A percentile compares a stretch with the other conserved stretches of the same genome.
These are phyloP conservation scores for Acrossocheilus fasciatus DNA, from an alignment of 2,797 vertebrate genomes.

Conservation along the genomic window DNA sequence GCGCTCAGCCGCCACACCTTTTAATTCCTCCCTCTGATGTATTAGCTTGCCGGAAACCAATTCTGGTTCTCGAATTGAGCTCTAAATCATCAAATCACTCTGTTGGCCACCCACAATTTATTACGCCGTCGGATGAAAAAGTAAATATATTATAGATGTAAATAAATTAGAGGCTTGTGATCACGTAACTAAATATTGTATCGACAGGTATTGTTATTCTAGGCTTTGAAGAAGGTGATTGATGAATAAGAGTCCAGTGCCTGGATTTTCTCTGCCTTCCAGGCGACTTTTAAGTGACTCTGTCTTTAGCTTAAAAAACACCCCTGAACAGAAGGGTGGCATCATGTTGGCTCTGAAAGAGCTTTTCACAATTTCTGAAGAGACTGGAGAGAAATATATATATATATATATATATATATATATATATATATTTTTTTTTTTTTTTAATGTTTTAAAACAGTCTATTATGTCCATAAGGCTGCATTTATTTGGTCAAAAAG, in stretches of 20 bases:
- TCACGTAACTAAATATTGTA: constrained; percentile 72
- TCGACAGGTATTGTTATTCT: constrained; percentile 64
- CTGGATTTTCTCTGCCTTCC: constrained; percentile 55
- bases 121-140: constrained; percentile 64
- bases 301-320: constrained; percentile 38
- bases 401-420: too few relatives aligned
- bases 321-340: not conserved
- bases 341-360: too few relatives aligned
- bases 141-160: constrained; percentile 75
- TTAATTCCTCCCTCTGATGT: constrained; percentile 82
- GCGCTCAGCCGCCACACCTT: constrained; percentile 72
- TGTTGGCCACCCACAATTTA: constrained; percentile 71
- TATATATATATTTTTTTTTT: too few relatives aligned
- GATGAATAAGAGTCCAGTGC: constrained; percentile 63
- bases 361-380: not conserved
- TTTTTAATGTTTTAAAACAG: too few relatives aligned
- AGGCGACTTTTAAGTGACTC: constrained; percentile 58
- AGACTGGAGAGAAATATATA: constrained; percentile 1
- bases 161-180: constrained; percentile 73
- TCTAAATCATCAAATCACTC: constrained; percentile 82
- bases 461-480: too few relatives aligned
- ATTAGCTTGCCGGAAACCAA: constrained; percentile 81
- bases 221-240: constrained; percentile 63
- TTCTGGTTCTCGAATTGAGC: constrained; percentile 79
- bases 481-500: too few relatives aligned